Percentiles rank a stretch among this genome's conserved stretches.
Evolutionary conservation across 1,140 invertebrate species (phyloP).

Genomic region (Drosophila funebris): DNA sequence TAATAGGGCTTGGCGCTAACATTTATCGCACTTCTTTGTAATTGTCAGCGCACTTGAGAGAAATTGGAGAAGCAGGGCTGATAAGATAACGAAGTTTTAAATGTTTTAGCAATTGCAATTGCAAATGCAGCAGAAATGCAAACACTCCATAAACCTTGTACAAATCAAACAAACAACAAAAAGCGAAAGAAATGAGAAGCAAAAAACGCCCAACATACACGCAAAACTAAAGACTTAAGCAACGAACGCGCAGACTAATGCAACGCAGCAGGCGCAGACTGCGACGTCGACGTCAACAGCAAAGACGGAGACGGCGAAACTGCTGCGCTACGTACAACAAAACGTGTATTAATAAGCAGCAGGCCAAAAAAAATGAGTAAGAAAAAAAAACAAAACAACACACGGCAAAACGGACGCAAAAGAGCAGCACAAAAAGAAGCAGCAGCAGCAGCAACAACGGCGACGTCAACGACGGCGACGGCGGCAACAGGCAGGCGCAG

Average conservation of each 20-base stretch:
- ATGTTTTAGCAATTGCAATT: constrained; percentile 25
- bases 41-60: constrained; percentile 45
- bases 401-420: constrained; percentile 71
- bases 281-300: constrained; percentile 8
- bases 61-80: not conserved
- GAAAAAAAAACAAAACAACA: constrained; percentile 52
- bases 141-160: constrained; percentile 27
- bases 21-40: constrained; percentile 55
- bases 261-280: constrained; percentile 17
- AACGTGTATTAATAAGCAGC: constrained; percentile 80
- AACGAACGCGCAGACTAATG: constrained; percentile 65
- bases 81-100: constrained; percentile 24
- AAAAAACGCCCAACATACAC: constrained; percentile 34
- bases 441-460: constrained; percentile 42
- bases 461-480: constrained; percentile 30
- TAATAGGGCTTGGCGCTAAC: constrained; percentile 70
- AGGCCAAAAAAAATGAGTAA: constrained; percentile 53
- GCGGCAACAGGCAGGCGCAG: constrained; percentile 46
- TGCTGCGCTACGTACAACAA: constrained; percentile 53
- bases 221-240: constrained; percentile 79
- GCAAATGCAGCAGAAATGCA: constrained; percentile 31
- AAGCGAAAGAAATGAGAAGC: constrained; percentile 7
- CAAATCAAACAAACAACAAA: constrained; percentile 37
- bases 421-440: constrained; percentile 62
- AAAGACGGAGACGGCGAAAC: constrained; percentile 8